Conservation (phyloP, 2,113 vertebrate species). For the Gasterosteus aculeatus region DNA sequence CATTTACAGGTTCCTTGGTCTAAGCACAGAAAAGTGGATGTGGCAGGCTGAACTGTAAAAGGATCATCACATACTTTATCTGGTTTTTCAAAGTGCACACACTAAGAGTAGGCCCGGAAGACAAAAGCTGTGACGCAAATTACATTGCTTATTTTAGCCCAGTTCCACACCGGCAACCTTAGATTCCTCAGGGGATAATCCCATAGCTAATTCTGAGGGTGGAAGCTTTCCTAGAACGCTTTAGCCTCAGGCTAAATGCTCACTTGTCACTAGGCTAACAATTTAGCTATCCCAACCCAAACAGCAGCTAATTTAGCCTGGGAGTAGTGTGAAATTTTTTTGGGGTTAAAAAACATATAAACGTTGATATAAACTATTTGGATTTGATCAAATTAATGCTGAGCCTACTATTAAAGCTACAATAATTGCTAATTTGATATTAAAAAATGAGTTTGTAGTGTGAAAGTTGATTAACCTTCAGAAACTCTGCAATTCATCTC, state of each 20-base stretch:
- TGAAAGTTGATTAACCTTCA: neutral
- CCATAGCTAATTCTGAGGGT: neutral
- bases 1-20: neutral
- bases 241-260: no score
- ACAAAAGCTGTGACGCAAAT: neutral
- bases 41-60: slow-evolving; percentile 1
- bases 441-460: neutral
- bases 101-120: neutral
- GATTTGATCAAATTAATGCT: neutral
- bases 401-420: neutral
- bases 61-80: neutral
- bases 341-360: neutral
- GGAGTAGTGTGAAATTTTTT: neutral
- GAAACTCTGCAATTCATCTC: neutral
- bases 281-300: neutral
- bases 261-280: neutral
- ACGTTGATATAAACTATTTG: neutral
- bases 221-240: neutral
- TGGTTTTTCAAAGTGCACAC: neutral
- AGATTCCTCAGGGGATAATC: neutral
- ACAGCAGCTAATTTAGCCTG: neutral
- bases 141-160: neutral
- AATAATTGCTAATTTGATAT: neutral
- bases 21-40: neutral
- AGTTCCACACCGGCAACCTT: neutral